A percentile compares a stretch with the other conserved stretches of the same genome.
phyloP scores from a whole-genome alignment of 1,140 invertebrate genomes.

The Pseudomyrmex flavicornis region DNA sequence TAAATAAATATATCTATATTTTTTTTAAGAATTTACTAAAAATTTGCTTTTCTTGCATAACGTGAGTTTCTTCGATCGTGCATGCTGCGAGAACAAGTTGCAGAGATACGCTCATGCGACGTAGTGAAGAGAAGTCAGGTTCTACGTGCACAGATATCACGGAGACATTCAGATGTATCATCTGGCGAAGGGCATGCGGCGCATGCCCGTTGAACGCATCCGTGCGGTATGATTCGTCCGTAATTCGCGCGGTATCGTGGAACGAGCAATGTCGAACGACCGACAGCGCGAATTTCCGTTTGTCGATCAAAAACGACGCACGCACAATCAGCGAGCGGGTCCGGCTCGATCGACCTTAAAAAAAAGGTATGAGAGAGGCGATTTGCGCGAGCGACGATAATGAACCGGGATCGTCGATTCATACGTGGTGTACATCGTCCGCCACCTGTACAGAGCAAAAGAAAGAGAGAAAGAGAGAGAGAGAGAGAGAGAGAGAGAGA shows the following conservation, averaged over 20 bases:
- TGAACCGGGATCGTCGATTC: slow-evolving; percentile 79
- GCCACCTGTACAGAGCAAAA: slow-evolving; percentile 45
- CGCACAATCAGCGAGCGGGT: slow-evolving; percentile 53
- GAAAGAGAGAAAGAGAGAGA: slow-evolving; percentile 20
- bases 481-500: slow-evolving; percentile 1
- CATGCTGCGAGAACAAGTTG: not conserved
- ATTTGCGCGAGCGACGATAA: slow-evolving; percentile 75
- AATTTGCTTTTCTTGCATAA: too few species aligned
- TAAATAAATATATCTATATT: too few species aligned
- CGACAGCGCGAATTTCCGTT: slow-evolving; percentile 67
- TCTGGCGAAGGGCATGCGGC: not conserved
- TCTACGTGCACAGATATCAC: not conserved
- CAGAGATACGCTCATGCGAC: not conserved
- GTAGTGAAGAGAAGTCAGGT: not conserved
- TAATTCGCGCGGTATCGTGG: slow-evolving; percentile 30
- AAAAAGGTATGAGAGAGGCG: slow-evolving; percentile 54
- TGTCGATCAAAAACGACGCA: slow-evolving; percentile 58
- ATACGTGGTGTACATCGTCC: slow-evolving; percentile 60
- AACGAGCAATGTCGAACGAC: slow-evolving; percentile 47
- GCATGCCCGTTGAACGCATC: not conserved
- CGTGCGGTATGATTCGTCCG: not conserved
- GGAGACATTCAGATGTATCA: not conserved
- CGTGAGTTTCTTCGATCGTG: not conserved
- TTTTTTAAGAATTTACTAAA: too few species aligned
- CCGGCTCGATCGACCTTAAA: slow-evolving; percentile 48